Evolutionary conservation across 1,140 invertebrate species (phyloP).

Genomic region (Helicorthomorpha holstii): DNA sequence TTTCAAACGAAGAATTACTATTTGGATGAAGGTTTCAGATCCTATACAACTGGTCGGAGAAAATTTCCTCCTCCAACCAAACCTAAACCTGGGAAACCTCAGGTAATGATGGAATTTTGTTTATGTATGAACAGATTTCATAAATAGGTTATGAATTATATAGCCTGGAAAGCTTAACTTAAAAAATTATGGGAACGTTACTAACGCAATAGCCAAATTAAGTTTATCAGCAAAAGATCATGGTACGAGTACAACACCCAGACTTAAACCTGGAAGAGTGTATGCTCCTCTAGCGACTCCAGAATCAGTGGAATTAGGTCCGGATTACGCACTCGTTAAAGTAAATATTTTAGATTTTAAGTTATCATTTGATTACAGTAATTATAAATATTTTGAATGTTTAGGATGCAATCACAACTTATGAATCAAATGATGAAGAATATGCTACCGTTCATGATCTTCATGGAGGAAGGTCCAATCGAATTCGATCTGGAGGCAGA

Average conservation of each 20-base stretch:
- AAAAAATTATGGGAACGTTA: conserved; percentile 72
- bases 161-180: conserved; percentile 78
- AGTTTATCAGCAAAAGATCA: conserved; percentile 41
- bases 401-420: neutral
- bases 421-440: conserved; percentile 3
- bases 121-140: neutral
- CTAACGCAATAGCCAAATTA: conserved; percentile 64
- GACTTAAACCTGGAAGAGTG: conserved; percentile 29
- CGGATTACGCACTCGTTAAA: conserved; percentile 41
- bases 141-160: neutral
- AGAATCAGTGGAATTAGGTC: conserved; percentile 53
- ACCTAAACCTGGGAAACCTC: conserved; percentile 57
- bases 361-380: no score
- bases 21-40: conserved; percentile 29
- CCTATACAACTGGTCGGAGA: conserved; percentile 62
- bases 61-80: conserved; percentile 40
- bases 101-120: conserved; percentile 32
- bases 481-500: neutral
- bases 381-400: neutral
- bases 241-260: conserved; percentile 4
- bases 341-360: conserved; percentile 15
- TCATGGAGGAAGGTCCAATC: neutral
- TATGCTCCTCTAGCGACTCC: conserved; percentile 62
- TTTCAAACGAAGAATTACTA: conserved; percentile 33
- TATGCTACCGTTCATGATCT: neutral